Conservation (phyloP, 2,113 vertebrate species). For the Collichthys lucidus region DNA sequence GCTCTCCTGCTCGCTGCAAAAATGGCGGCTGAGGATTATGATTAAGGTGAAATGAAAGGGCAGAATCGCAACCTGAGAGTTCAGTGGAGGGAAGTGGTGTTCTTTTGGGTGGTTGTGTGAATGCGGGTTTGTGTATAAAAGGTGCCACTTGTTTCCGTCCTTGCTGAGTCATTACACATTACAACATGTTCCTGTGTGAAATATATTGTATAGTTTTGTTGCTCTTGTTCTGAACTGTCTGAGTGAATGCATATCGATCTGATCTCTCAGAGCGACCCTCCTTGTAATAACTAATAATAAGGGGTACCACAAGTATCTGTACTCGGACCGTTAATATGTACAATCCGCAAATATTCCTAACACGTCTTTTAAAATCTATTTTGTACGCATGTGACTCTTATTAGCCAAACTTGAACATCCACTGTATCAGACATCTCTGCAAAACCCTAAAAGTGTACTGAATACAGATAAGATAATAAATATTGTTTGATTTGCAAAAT, state of each 20-base stretch:
- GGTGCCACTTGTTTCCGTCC: neutral
- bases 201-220: neutral
- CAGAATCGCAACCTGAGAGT: slow-evolving; percentile 14
- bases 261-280: neutral
- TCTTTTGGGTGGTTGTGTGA: neutral
- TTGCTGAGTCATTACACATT: neutral
- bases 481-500: too few species aligned
- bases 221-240: neutral
- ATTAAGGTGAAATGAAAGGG: slow-evolving; percentile 51
- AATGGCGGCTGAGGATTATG: slow-evolving; percentile 37
- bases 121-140: neutral
- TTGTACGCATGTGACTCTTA: too few species aligned
- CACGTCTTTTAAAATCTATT: neutral
- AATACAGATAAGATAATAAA: neutral
- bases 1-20: slow-evolving; percentile 38
- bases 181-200: neutral
- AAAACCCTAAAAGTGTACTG: neutral
- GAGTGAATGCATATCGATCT: neutral
- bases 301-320: neutral
- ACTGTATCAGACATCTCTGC: neutral
- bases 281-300: neutral
- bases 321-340: neutral
- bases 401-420: too few species aligned
- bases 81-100: slow-evolving; percentile 1
- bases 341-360: neutral